Evolutionary conservation across 2,888 invertebrate genomes (phyloP), one percentile per base, ranked within the genome.

Genomic region (Eurois occulta): DNA sequence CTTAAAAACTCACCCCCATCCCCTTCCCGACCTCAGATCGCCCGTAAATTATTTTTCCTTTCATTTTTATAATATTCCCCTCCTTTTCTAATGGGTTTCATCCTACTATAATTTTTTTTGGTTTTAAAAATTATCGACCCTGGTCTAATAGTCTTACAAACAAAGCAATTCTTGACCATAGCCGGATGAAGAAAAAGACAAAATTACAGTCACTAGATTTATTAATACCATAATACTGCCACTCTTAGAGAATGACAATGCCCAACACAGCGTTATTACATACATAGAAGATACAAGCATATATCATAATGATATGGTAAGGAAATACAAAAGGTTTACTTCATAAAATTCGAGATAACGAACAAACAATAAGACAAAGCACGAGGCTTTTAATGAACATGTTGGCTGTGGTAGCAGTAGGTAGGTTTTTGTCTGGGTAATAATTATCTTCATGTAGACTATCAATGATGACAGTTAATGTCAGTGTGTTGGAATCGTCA

Each of bases 141-240:
- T n/a, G n/a, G n/a, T n/a, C n/a, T n/a, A n/a, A n/a, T 21, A 65
- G 11, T 46, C 6, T 41, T 58, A 21, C 2, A 64, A 64, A 43
- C 55, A 72, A 83, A 81, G 28, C 24, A 18, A 68, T 28, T 21
- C 10, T 21, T 1, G 21, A 52, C 55, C 35, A 7, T 60, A 64
- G 7, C 58, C 72, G 32, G 72, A 72, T 43, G 52, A 79, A 80
- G 18, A 72, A 84, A 65, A 60, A 35, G 38, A 82, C 38, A 62
- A 55, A 43, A 75, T 72, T 55, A 72, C 75, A 28, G 60, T 70
- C 60, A 55, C 52, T 66, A 48, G 78, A 69, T 80, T 75, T 75
- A 80, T 83, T 73, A 80, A 70, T 73, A 71, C 32, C 28, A 58
- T 77, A 72, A 81, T 83, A 35, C 71, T 21, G 60, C 32, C 55